Evolutionary conservation across 2,888 invertebrate genomes (phyloP).

Genomic region (Tenthredo amoena): DNA sequence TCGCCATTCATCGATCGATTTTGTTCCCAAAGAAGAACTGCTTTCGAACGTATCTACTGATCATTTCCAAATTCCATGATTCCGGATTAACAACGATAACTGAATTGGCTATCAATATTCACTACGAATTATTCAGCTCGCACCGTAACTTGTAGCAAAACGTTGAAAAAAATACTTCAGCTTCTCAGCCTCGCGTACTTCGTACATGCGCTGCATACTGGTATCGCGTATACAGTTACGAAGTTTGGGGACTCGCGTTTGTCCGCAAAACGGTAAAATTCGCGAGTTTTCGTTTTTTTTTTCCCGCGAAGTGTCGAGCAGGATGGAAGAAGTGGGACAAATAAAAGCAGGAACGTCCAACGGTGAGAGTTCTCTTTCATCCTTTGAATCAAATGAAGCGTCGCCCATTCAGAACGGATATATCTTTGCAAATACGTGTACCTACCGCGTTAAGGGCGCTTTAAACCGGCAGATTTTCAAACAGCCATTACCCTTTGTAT

Average conservation of each 20-base stretch:
- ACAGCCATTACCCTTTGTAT: background rate
- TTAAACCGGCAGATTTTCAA: slow-evolving; percentile 1
- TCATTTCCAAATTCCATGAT: too few relatives aligned
- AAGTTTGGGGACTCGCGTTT: background rate
- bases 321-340: background rate
- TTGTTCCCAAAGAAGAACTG: too few relatives aligned
- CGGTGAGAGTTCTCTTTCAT: slow-evolving; percentile 32
- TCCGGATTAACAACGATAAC: background rate
- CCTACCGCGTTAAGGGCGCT: background rate
- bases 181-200: background rate
- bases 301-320: background rate
- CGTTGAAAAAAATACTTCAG: background rate
- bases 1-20: background rate
- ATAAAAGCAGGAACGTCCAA: slow-evolving; percentile 19
- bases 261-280: background rate
- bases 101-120: background rate
- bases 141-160: background rate
- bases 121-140: background rate
- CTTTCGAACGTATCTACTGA: too few relatives aligned
- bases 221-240: background rate
- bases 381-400: slow-evolving; percentile 16
- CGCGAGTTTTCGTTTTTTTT: slow-evolving; percentile 1
- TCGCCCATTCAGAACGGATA: background rate
- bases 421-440: background rate
- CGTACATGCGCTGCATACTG: background rate